phyloP scores from a whole-genome alignment of 2,113 vertebrate genomes.

The Antigone vipio region DNA sequence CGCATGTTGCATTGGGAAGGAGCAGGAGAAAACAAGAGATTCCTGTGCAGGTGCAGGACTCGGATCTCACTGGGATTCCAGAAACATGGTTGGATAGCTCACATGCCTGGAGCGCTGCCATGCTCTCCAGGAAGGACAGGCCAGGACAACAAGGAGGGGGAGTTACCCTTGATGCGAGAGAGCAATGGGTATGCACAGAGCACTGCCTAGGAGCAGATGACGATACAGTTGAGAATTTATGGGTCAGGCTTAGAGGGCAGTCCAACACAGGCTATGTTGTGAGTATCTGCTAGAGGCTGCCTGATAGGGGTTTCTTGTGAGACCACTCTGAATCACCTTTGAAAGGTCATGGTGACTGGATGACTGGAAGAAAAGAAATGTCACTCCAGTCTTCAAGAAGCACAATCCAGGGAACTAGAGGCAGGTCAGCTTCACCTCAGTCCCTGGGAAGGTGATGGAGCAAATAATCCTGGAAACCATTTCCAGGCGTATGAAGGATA shows the following conservation, averaged over 20 bases:
- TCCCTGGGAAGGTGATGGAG: background rate
- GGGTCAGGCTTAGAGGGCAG: background rate
- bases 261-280: background rate
- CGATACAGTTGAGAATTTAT: background rate
- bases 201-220: background rate
- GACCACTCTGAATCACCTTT: background rate
- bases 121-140: background rate
- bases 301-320: background rate
- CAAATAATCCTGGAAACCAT: background rate
- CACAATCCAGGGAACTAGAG: background rate
- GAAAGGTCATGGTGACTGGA: background rate
- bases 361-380: background rate
- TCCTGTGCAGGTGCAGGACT: background rate
- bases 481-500: background rate
- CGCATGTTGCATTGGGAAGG: background rate
- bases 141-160: background rate
- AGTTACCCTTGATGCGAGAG: background rate
- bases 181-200: background rate
- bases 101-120: background rate
- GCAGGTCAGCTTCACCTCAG: fast-evolving
- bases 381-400: background rate
- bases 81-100: background rate
- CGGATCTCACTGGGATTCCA: background rate
- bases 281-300: background rate
- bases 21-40: background rate